Percentiles rank a stretch among this genome's conserved stretches.
phyloP scores from a whole-genome alignment of 2,113 vertebrate species.

The Erinaceus europaeus region DNA sequence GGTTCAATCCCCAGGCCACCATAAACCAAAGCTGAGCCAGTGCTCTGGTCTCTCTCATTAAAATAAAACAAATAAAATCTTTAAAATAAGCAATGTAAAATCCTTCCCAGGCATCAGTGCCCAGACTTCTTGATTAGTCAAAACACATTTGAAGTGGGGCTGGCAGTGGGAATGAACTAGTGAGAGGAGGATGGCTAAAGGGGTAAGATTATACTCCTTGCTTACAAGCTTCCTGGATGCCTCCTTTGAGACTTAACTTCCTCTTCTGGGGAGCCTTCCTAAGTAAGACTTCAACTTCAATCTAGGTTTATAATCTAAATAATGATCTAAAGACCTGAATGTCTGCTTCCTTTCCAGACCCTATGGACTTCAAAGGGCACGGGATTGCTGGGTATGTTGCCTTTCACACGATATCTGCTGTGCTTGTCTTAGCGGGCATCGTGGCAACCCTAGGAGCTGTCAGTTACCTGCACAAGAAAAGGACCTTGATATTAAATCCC shows the following conservation, averaged over 20 bases:
- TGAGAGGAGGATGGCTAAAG: background rate
- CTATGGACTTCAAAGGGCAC: rapidly evolving
- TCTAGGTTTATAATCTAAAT: background rate
- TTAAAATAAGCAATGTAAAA: too few species aligned
- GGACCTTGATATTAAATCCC: background rate
- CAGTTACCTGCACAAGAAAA: constrained; percentile 31
- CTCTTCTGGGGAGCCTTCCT: background rate
- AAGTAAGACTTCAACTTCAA: background rate
- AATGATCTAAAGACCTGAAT: background rate
- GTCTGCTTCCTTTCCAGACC: constrained; percentile 37
- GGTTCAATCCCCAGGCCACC: too few species aligned
- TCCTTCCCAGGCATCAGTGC: background rate
- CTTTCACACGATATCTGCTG: background rate
- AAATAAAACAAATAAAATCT: too few species aligned
- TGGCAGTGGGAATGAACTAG: background rate
- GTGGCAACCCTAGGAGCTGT: background rate
- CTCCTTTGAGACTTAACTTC: background rate
- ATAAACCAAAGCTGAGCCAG: too few species aligned
- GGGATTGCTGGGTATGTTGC: background rate
- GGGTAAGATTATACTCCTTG: background rate
- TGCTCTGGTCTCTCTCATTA: too few species aligned
- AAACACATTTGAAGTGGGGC: background rate
- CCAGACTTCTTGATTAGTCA: background rate
- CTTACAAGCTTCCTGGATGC: background rate
- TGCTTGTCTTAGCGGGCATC: background rate